Base-by-base conservation (phyloP, 2,888 invertebrate species). In the Drosophila yooni region DNA sequence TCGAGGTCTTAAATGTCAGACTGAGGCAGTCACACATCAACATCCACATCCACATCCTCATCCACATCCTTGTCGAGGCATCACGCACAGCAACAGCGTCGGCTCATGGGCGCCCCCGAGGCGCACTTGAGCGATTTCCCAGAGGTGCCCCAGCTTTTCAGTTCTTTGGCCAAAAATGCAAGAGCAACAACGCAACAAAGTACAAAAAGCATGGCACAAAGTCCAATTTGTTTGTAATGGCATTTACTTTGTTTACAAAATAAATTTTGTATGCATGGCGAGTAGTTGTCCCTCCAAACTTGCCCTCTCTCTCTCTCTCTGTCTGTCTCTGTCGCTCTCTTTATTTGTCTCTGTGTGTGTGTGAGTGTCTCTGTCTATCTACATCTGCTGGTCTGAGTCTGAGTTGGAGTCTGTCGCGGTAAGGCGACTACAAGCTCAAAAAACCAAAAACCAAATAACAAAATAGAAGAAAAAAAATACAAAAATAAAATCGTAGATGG, bases 181-280 rank as follows among this genome's bases (percentile, higher is more conserved):
- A 68, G 68, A 60, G 43, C 52, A 65, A 43, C 52, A 50, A 27
- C 50, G 68, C 84, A 76, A 83, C 77, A 81, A 76, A 76, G 76
- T 78, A 69, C 70, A 82, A 62, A 73, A 74, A 87, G 73, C 88
- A 87, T 81, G 68, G 88, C 77, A 84, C 82, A 87, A 90, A 88
- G 90, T 86, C 89, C 88, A 90, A 90, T 88, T 90, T 88, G 84
- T 89, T 89, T 87, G 89, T 89, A 88, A 88, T 88, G 81, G 90
- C 89, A 88, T 88, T 78, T 90, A 88, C 89, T 90, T 88, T 90
- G 90, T 88, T 90, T 90, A 82, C 88, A 74, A 90, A 88, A 88
- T 90, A 90, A 70, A 88, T 88, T 88, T 88, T 82, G 90, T 90
- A 88, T 88, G 87, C 87, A 88, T 83, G 86, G 84, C 87, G 89